A percentile compares a stretch with the other conserved stretches of the same genome.
Evolutionary conservation across 2,888 invertebrate species (phyloP).

Genomic region (Phrixothrix hirtus): DNA sequence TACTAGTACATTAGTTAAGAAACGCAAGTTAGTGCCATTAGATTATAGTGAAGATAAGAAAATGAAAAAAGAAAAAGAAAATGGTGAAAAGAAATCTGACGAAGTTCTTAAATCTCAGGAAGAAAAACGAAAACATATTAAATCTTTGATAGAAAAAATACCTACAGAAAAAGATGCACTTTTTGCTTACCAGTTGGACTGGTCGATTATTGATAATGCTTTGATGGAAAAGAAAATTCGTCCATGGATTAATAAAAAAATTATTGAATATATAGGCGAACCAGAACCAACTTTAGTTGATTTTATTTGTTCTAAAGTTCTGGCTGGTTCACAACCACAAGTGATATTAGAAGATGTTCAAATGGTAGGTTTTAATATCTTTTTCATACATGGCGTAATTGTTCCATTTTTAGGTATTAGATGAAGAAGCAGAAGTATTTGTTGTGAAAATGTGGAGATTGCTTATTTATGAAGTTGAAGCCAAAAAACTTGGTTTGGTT

Average conservation of each 20-base stretch:
- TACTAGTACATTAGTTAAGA: conserved; percentile 62
- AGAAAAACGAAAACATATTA: conserved; percentile 95
- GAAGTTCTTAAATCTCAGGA: conserved; percentile 76
- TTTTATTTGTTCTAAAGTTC: conserved; percentile 98
- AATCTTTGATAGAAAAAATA: conserved; percentile 96
- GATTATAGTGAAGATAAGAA: conserved; percentile 67
- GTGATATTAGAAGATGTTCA: conserved; percentile 97
- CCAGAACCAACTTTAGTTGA: conserved; percentile 98
- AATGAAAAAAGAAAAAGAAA: conserved; percentile 56
- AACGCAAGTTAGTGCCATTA: conserved; percentile 79
- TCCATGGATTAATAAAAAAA: conserved; percentile 99
- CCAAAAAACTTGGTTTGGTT: conserved; percentile 90
- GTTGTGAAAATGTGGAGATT: conserved; percentile 99
- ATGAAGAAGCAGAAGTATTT: conserved; percentile 99
- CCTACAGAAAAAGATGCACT: conserved; percentile 96
- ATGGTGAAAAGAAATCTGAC: conserved; percentile 57
- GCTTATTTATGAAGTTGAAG: conserved; percentile 98
- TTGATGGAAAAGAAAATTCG: conserved; percentile 95
- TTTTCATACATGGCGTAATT: no score
- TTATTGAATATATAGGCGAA: conserved; percentile 99
- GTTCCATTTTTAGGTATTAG: conserved; percentile 87
- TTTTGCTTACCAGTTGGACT: conserved; percentile 93
- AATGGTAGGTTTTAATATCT: conserved; percentile 72
- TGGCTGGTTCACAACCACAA: conserved; percentile 90
- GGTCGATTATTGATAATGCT: conserved; percentile 72